Evolutionary conservation across 1,140 invertebrate genomes (phyloP), one percentile per base, ranked within the genome.

Genomic region (Rhopalosiphum maidis): DNA sequence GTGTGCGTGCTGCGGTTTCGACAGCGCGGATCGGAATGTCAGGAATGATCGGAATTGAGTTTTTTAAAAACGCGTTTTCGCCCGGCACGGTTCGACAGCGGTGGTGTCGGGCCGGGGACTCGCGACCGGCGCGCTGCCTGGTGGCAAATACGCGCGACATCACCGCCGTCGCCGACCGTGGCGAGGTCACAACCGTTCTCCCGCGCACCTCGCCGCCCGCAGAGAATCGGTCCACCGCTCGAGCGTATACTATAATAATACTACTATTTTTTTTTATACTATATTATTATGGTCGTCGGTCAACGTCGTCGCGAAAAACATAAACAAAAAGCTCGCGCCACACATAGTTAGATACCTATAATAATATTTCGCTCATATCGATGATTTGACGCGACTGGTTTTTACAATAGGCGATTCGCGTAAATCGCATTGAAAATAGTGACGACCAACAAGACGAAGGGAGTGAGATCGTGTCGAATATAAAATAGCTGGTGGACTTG

Each of bases 51-150:
- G 91, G 91, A 93, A 93, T 93, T 93, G 91, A 86, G 91, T 93
- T 93, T 93, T 93, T 93, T 93, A 93, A 93, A 93, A 93, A 93
- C 91, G 91, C 91, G 91, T 93, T 93, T 93, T 93, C 91, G 91
- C 77, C 91, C 82, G 82, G 48, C 48, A 25, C 48, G 43, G 9
- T 5, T 48, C n/a, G 77, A 23, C 91, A 43, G 91, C 43, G 43
- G 88, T 43, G 54, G 18, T 21, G 88, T 22, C 51, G 88, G 88
- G 91, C 77, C 60, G 23, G 77, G 91, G 46, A 35, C 25, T 35
- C 46, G 91, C 77, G 41, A 83, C 68, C 77, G 43, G 43, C 41
- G 46, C 90, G 90, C 82, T 23, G 11, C 91, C 91, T 93, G 48
- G 25, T 41, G 91, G 91, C 91, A 93, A 93, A 93, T 82, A 93